Percentiles rank a stretch among this genome's conserved stretches.
Evolutionary conservation across 2,113 vertebrate genomes (phyloP).

Genomic region (Heloderma charlesbogerti): DNA sequence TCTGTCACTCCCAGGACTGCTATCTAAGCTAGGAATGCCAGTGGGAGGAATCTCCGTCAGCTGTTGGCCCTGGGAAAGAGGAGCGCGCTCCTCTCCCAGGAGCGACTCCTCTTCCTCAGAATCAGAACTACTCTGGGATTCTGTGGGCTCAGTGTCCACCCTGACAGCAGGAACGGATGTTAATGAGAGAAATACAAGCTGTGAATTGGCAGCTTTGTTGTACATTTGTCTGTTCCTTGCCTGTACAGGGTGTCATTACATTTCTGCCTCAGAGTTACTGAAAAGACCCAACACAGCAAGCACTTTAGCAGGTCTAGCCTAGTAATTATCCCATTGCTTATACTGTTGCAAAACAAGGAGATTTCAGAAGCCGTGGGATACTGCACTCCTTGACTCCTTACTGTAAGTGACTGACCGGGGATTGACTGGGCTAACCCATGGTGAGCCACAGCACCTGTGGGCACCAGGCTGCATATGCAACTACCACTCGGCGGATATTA

Average conservation of each 20-base stretch:
- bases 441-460: no score
- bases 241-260: conserved; percentile 24
- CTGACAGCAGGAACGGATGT: conserved; percentile 37
- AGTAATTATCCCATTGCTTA: background rate
- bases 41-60: no score
- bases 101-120: no score
- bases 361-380: background rate
- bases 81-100: no score
- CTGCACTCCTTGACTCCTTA: background rate
- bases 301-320: background rate
- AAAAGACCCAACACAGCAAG: conserved; percentile 33
- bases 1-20: no score
- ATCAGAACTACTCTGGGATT: no score
- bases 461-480: no score
- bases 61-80: no score
- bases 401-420: background rate
- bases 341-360: background rate
- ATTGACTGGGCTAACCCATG: no score
- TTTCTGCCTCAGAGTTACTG: conserved; percentile 8
- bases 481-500: no score
- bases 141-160: no score
- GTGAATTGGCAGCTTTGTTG: conserved; percentile 19
- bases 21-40: no score
- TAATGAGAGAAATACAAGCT: conserved; percentile 57
- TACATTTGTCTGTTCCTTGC: conserved; percentile 9